A percentile compares a stretch with the other conserved stretches of the same genome.
phyloP scores from a whole-genome alignment of 1,140 invertebrate species.

The Magallana gigas region DNA sequence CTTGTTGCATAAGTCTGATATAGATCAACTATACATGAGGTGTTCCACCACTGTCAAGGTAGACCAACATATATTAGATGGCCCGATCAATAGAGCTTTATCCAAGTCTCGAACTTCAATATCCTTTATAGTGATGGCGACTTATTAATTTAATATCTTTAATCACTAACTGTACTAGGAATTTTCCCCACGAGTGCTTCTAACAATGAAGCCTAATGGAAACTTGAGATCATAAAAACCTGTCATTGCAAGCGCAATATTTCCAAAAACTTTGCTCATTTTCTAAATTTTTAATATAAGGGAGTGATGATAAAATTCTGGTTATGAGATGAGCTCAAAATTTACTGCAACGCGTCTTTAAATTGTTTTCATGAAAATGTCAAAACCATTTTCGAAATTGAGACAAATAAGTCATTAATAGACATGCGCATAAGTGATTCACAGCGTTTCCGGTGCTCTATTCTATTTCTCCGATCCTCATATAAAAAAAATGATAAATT shows the following conservation, averaged over 20 bases:
- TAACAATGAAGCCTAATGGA: not conserved
- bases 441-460: not conserved
- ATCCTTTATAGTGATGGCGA: not conserved
- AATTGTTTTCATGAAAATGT: too few relatives aligned
- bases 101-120: not conserved
- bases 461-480: not conserved
- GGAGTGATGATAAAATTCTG: not conserved
- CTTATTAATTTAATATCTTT: constrained; percentile 1
- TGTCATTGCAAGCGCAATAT: not conserved
- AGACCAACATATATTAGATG: too few relatives aligned
- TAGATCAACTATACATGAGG: not conserved
- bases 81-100: not conserved
- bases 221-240: not conserved
- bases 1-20: constrained; percentile 8
- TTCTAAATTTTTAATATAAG: not conserved
- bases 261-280: not conserved
- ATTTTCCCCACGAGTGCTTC: not conserved
- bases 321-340: too few relatives aligned
- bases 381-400: not conserved
- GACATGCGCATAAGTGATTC: not conserved
- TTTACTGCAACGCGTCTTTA: too few relatives aligned
- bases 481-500: not conserved
- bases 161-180: not conserved
- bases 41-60: too few relatives aligned
- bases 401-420: not conserved